Conservation (phyloP, 2,113 vertebrate genomes). For the Ctenomys sociabilis region DNA sequence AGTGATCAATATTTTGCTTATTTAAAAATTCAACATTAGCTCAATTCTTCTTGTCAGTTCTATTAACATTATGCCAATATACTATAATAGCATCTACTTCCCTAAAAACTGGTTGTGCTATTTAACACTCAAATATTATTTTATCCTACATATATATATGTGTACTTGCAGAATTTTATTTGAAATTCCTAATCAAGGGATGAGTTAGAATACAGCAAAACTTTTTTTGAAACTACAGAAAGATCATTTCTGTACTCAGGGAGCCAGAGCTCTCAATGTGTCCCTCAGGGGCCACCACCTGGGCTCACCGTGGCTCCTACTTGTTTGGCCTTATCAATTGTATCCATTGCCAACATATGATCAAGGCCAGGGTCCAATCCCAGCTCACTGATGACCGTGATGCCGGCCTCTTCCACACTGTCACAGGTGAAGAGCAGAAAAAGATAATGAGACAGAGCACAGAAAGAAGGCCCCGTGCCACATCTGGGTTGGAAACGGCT, state of each 20-base stretch:
- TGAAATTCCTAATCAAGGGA: background rate
- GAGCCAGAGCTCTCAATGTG: background rate
- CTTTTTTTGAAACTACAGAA: background rate
- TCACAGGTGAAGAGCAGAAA: conserved; percentile 63
- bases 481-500: background rate
- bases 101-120: conserved; percentile 34
- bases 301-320: conserved; percentile 93
- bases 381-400: conserved; percentile 95
- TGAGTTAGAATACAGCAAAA: background rate
- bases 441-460: background rate
- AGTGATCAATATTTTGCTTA: background rate
- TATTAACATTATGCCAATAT: background rate
- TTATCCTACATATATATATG: background rate
- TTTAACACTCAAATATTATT: background rate
- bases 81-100: background rate
- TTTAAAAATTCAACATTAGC: conserved; percentile 12
- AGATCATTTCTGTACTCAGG: background rate
- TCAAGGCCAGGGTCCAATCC: conserved; percentile 99
- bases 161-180: background rate
- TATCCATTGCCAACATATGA: conserved; percentile 99
- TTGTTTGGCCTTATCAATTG: conserved; percentile 95
- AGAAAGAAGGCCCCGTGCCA: background rate
- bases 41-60: conserved; percentile 23
- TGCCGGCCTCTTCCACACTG: conserved; percentile 92
- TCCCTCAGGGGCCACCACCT: background rate